These are phyloP conservation scores for Dallia pectoralis DNA, from an alignment of 2,797 vertebrate genomes.

Conservation along the genomic window DNA sequence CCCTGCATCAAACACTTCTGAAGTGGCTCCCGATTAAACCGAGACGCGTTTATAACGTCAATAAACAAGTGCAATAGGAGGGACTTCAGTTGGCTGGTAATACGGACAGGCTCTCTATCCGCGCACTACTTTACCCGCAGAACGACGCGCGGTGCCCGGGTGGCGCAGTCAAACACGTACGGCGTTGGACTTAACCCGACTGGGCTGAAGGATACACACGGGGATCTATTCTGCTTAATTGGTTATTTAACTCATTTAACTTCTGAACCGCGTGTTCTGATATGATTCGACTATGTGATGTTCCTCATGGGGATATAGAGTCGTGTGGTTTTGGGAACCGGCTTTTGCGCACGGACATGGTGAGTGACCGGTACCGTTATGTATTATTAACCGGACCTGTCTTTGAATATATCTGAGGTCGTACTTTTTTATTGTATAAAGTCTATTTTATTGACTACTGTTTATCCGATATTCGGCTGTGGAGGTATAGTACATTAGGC, in stretches of 20 bases:
- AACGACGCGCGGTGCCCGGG: slow-evolving; percentile 15
- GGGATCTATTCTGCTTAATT: slow-evolving; percentile 19
- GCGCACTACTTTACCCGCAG: slow-evolving; percentile 14
- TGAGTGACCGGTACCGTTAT: slow-evolving; percentile 21
- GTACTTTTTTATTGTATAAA: background rate
- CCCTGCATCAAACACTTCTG: background rate
- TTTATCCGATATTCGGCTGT: background rate
- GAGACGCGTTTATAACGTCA: background rate
- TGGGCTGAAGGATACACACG: slow-evolving; percentile 17
- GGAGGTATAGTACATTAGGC: too few relatives aligned
- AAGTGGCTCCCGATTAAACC: background rate
- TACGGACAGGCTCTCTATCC: slow-evolving; percentile 22
- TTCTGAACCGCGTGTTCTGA: background rate
- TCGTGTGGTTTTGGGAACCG: slow-evolving; percentile 51
- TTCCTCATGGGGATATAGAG: slow-evolving; percentile 37
- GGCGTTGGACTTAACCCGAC: slow-evolving; percentile 7
- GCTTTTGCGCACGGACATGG: slow-evolving; percentile 51
- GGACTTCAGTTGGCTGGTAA: slow-evolving; percentile 39
- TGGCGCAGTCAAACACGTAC: background rate
- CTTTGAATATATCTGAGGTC: background rate
- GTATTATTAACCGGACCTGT: background rate
- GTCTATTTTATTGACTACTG: background rate
- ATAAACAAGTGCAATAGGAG: slow-evolving; percentile 36
- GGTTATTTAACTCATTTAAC: background rate
- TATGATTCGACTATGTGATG: slow-evolving; percentile 40